Evolutionary conservation across 2,797 vertebrate genomes (phyloP), one percentile per base, ranked within the genome.

Genomic region (Neostethus bicornis): DNA sequence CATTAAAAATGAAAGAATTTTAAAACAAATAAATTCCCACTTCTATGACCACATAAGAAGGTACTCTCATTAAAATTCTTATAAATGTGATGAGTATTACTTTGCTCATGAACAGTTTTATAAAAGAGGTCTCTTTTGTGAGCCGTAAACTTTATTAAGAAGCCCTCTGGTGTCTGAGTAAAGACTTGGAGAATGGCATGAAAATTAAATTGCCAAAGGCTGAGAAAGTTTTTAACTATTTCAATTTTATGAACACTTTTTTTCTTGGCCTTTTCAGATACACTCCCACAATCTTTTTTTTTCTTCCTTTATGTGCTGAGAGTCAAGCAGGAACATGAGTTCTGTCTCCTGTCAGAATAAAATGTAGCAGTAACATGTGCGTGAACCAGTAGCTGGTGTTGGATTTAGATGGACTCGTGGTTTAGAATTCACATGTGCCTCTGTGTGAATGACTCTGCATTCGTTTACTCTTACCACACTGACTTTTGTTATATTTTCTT

Each of bases 1-100:
- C 48, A 60, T 6, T 2, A 19, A 32, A 12, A 20, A 46, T 45
- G 37, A 28, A 70, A 48, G 44, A 58, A 32, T 73, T 70, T 70
- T 50, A 62, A 46, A 64, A 51, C 8, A 24, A 4, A 11, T 34
- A 20, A 32, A 14, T 5, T 35, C 29, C 26, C 31, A 13, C 32
- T 14, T 32, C 4, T 31, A 45, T 17, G 24, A 38, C 1, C 10
- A 47, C 19, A 12, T n/a, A n/a, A n/a, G n/a, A n/a, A n/a, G n/a
- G n/a, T n/a, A n/a, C n/a, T n/a, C n/a, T n/a, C n/a, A n/a, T n/a
- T n/a, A n/a, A n/a, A n/a, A n/a, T n/a, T n/a, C n/a, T n/a, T n/a
- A n/a, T n/a, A n/a, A 9, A 6, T 2, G 4, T 28, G 20, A 28
- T 32, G 20, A 54, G 39, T 16, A 16, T 29, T 32, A 13, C n/a